These are phyloP conservation scores for Fistularia commersonii DNA, from an alignment of 2,797 vertebrate genomes.

Conservation along the genomic window DNA sequence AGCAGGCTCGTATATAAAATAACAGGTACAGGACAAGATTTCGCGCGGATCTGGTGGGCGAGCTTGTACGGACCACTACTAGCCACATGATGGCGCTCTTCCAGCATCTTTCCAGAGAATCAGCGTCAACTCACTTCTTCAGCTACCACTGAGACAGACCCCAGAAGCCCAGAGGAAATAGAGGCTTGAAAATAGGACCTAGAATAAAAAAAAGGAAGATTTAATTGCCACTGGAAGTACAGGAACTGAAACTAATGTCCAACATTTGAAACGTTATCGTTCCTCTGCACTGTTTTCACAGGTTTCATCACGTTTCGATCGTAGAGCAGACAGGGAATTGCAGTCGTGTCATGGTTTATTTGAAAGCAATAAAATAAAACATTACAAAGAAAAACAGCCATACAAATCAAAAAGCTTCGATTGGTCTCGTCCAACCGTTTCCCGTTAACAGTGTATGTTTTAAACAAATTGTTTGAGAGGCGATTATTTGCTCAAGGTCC, in stretches of 20 bases:
- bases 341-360: conserved; percentile 67
- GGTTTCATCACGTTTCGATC: conserved; percentile 28
- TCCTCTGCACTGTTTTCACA: neutral
- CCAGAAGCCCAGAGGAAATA: conserved; percentile 17
- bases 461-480: conserved; percentile 82
- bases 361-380: conserved; percentile 62
- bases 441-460: conserved; percentile 85
- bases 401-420: conserved; percentile 87
- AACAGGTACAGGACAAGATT: conserved; percentile 39
- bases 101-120: conserved; percentile 50
- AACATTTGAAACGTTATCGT: conserved; percentile 9
- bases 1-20: conserved; percentile 45
- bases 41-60: conserved; percentile 32
- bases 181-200: conserved; percentile 13
- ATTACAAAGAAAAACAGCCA: conserved; percentile 50
- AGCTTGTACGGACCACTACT: conserved; percentile 36
- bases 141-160: conserved; percentile 46
- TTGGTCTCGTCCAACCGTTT: conserved; percentile 90
- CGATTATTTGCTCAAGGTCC: conserved; percentile 87
- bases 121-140: conserved; percentile 41
- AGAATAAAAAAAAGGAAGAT: conserved; percentile 16
- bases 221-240: conserved; percentile 1
- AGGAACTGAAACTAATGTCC: conserved; percentile 11
- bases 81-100: conserved; percentile 69
- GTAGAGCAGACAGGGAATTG: conserved; percentile 46